Evolutionary conservation across 2,113 vertebrate genomes (phyloP), one percentile per base, ranked within the genome.

Genomic region (Platycercus adscitus): DNA sequence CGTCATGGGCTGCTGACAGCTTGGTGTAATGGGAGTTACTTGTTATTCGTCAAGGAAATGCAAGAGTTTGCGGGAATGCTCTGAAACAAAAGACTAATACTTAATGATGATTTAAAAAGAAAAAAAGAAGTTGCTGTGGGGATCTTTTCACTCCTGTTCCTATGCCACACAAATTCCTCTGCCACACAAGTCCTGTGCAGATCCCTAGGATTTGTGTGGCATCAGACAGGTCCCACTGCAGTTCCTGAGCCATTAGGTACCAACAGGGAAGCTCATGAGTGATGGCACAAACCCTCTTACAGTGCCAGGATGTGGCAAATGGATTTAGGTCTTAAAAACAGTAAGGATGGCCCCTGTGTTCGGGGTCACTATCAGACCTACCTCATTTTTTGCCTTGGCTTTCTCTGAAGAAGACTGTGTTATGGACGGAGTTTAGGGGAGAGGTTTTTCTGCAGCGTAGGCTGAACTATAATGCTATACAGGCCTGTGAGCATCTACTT

Each of bases 1-100:
- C 3, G 1, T 39, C 14, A 2, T 0, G 20, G 52, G 64, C 76
- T 84, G 46, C 79, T 1, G 7, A 8, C 39, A 61, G 7, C 29
- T 88, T 71, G 17, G 5, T 47, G 5, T 46, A 35, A 26, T 0
- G 7, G 65, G 56, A 71, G 64, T 75, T 58, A 13, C 0, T 0
- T 58, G n/a, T 66, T 56, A 43, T 26, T 65, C 10, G 0, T 56
- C 47, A 84, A 64, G 41, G 86, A 90, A 86, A 81, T 55, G 72
- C 43, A 60, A 18, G 53, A 31, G 33, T 68, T 82, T 84, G 35
- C 61, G 55, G 60, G 63, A 90, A 75, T 61, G 18, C 20, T 86
- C 9, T 88, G 72, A 71, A 79, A 64, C 1, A 0, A 60, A 75
- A 71, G 25, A 18, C 19, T 39, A n/a, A 23, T 43, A 25, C 17